Evolutionary conservation across 2,113 vertebrate genomes (phyloP), one percentile per base, ranked within the genome.

Genomic region (Lucifuga dentata): DNA sequence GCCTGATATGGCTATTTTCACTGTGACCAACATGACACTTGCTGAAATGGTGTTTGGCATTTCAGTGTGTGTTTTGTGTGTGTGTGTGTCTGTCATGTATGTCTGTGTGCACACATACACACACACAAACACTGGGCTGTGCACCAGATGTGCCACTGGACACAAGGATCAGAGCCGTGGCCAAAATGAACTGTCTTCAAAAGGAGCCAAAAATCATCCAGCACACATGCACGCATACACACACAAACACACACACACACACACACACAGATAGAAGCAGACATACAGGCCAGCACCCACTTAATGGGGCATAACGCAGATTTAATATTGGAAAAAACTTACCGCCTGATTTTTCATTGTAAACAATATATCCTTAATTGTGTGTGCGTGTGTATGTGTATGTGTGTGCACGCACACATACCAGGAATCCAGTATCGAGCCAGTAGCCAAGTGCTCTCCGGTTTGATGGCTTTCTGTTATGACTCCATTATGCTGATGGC

Each of bases 401-500:
- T 36, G 17, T n/a, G 0, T 33, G 15, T 17, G 29, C 1, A 11
- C 17, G 52, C 8, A 16, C 11, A 10, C 9, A 20, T 24, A 32
- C 50, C n/a, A n/a, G n/a, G n/a, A n/a, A n/a, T n/a, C n/a, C n/a
- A n/a, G 50, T 67, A 32, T 6, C 60, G 44, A 46, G 44, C 44
- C 44, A 29, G 26, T 43, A 72, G 68, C 73, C 69, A 73, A 80
- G 64, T 57, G 81, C 83, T 80, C 68, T 79, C 46, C 5, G 39
- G 63, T 77, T 82, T 84, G 83, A 84, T 82, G 76, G 69, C n/a
- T 81, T 52, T 63, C 69, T 75, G 73, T 82, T 82, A 74, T 84
- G 83, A 73, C 71, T 83, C 82, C 75, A 90, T 91, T 89, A 90
- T 85, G 78, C 83, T 89, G 82, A 89, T 78, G 75, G 81, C 80